Percentiles rank a stretch among this genome's conserved stretches.
Conservation (phyloP, 1,140 invertebrate genomes). For the Proales similis region DNA sequence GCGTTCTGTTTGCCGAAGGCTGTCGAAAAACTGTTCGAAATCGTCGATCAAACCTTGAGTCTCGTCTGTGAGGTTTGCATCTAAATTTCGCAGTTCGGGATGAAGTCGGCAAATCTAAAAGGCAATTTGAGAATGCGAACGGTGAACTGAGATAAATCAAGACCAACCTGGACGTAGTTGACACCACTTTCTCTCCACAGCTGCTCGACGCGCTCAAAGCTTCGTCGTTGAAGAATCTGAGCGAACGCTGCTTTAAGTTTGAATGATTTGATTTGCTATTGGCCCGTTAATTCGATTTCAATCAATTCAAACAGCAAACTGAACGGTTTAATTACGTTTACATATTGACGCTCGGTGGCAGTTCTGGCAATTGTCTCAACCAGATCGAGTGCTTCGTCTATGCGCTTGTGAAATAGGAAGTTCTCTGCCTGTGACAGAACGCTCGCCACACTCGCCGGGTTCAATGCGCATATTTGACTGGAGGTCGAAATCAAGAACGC, state of each 20-base stretch:
- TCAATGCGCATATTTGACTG: slow-evolving; percentile 25
- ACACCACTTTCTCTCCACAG: too few relatives aligned
- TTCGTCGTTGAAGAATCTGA: slow-evolving; percentile 28
- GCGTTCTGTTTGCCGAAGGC: too few relatives aligned
- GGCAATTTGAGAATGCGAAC: too few relatives aligned
- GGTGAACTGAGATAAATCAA: too few relatives aligned
- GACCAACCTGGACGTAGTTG: too few relatives aligned
- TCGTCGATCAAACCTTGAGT: too few relatives aligned
- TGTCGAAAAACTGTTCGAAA: too few relatives aligned
- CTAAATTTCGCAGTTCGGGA: too few relatives aligned
- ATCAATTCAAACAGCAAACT: too few relatives aligned
- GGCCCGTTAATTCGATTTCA: not conserved
- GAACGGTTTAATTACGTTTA: not conserved
- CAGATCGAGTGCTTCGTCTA: slow-evolving; percentile 21
- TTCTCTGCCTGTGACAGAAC: slow-evolving; percentile 17
- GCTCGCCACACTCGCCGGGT: slow-evolving; percentile 9
- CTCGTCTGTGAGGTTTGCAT: too few relatives aligned
- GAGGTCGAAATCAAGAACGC: not conserved
- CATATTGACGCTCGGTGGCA: slow-evolving; percentile 2
- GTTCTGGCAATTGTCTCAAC: not conserved
- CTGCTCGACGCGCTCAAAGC: too few relatives aligned
- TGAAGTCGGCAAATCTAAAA: too few relatives aligned
- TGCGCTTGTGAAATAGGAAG: slow-evolving; percentile 3
- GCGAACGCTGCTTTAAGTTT: slow-evolving; percentile 24
- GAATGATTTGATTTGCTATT: slow-evolving; percentile 23